Evolutionary conservation across 1,140 invertebrate genomes (phyloP).

Genomic region (Globodera rostochiensis): DNA sequence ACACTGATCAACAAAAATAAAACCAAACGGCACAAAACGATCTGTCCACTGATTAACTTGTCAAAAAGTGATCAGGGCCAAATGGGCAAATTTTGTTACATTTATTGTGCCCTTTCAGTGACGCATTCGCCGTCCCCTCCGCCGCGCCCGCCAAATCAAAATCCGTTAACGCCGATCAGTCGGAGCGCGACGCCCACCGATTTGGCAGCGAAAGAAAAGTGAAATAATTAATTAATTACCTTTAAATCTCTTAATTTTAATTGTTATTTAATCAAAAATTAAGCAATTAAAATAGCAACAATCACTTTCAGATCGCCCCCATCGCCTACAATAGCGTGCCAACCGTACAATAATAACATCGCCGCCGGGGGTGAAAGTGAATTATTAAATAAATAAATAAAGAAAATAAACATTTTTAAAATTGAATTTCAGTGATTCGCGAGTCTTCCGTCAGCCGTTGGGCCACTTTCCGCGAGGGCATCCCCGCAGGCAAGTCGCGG

Average conservation of each 20-base stretch:
- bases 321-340: not conserved
- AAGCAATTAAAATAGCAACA: not conserved
- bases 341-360: not conserved
- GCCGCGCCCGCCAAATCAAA: not conserved
- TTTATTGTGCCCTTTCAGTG: not conserved
- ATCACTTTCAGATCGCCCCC: not conserved
- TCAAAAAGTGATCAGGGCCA: no score
- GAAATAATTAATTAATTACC: not conserved
- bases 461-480: slow-evolving; percentile 1
- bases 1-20: no score
- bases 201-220: not conserved
- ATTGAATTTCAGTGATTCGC: not conserved
- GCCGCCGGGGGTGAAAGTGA: not conserved
- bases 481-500: not conserved
- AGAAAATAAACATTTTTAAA: not conserved
- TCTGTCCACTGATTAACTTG: no score
- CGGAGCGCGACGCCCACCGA: slow-evolving; percentile 10
- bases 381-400: not conserved
- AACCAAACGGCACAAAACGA: no score
- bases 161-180: slow-evolving; percentile 2
- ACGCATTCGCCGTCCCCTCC: not conserved
- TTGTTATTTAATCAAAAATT: not conserved
- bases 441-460: not conserved
- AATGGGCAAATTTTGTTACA: not conserved
- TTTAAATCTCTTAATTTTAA: no score